Conservation (phyloP, 2,888 invertebrate genomes). For the Ganaspis brasiliensis region DNA sequence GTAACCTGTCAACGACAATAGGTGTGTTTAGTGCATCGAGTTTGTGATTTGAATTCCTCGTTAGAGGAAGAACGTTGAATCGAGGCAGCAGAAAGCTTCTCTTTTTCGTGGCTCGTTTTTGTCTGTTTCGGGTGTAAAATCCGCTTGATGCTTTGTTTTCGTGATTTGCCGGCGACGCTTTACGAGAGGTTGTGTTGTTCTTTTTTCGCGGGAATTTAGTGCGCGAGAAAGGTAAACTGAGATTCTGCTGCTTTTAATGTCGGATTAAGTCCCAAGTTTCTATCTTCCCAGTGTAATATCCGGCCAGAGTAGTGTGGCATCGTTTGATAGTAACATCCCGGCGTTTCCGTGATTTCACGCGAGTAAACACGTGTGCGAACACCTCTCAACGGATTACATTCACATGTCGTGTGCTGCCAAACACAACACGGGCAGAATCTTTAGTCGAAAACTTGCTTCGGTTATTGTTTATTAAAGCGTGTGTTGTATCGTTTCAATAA, state of each 20-base stretch:
- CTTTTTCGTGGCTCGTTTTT: conserved; percentile 2
- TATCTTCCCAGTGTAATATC: conserved; percentile 36
- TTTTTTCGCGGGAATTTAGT: conserved; percentile 33
- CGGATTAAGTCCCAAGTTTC: conserved; percentile 34
- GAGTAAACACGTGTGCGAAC: conserved; percentile 42
- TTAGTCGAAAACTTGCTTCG: neutral
- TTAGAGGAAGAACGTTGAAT: conserved; percentile 27
- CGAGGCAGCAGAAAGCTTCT: conserved; percentile 27
- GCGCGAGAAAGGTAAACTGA: conserved; percentile 21
- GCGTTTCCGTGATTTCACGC: conserved; percentile 31
- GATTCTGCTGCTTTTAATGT: conserved; percentile 36
- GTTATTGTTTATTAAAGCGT: neutral
- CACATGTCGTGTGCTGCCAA: neutral
- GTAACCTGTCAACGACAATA: conserved; percentile 3
- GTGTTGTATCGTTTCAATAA: neutral
- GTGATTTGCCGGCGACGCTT: neutral
- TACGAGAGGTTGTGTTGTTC: conserved; percentile 16
- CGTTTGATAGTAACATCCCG: conserved; percentile 9
- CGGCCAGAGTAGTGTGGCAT: neutral
- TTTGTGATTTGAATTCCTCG: neutral
- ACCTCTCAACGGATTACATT: conserved; percentile 17
- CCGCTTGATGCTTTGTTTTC: conserved; percentile 23
- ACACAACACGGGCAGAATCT: neutral
- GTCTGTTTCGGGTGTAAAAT: conserved; percentile 18
- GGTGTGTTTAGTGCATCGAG: too few species aligned